Conservation (phyloP, 2,113 vertebrate species). For the Plotosus lineatus region DNA sequence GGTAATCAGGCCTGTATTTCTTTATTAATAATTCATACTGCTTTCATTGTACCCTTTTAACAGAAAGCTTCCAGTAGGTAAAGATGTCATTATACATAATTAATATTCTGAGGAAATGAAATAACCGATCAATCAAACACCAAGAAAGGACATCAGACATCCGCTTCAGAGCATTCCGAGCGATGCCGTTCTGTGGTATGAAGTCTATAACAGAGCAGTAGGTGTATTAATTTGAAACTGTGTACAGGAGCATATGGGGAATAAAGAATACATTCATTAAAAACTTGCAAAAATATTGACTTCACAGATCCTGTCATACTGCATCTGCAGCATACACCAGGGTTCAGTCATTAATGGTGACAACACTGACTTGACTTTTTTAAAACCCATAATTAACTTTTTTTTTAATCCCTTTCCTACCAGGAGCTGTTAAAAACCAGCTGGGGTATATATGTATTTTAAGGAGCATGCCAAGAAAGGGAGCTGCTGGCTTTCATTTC, state of each 20-base stretch:
- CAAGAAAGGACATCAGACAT: background rate
- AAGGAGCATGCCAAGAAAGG: conserved; percentile 4
- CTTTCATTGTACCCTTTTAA: background rate
- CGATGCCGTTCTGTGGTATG: background rate
- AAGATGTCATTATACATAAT: conserved; percentile 28
- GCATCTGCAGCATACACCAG: conserved; percentile 16
- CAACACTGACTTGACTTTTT: conserved; percentile 28
- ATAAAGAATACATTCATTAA: conserved; percentile 24
- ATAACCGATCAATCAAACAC: background rate
- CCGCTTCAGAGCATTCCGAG: background rate
- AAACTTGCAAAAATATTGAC: conserved; percentile 27
- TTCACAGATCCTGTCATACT: conserved; percentile 41
- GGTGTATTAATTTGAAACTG: conserved; percentile 9
- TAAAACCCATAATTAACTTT: conserved; percentile 20
- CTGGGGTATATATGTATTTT: background rate
- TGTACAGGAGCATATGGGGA: conserved; percentile 14
- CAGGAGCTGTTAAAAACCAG: background rate
- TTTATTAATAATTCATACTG: conserved; percentile 16
- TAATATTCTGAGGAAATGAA: background rate
- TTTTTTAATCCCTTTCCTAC: conserved; percentile 1
- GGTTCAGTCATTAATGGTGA: conserved; percentile 35
- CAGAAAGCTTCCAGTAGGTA: conserved; percentile 14
- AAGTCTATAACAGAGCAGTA: background rate
- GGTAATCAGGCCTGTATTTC: conserved; percentile 6
- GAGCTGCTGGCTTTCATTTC: conserved; percentile 8